Evolutionary conservation across 2,888 invertebrate genomes (phyloP).

Genomic region (Coleophora deauratella): DNA sequence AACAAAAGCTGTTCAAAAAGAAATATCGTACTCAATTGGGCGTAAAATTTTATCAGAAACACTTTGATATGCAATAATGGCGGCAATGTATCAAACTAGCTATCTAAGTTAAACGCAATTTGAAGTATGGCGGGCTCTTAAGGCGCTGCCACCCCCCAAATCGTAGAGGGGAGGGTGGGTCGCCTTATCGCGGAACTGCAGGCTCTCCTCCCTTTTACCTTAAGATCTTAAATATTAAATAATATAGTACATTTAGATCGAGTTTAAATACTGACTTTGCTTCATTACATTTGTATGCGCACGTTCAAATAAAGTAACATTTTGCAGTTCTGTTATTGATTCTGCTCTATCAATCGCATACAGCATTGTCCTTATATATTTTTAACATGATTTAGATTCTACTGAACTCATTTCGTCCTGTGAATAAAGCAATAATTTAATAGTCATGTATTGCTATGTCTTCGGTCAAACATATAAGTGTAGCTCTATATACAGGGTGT

Average conservation of each 20-base stretch:
- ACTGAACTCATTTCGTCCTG: no score
- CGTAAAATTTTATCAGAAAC: slow-evolving; percentile 52
- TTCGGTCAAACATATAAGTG: no score
- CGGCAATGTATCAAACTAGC: slow-evolving; percentile 68
- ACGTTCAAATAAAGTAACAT: slow-evolving; percentile 11
- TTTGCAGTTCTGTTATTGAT: no score
- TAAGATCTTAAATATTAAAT: slow-evolving; percentile 74
- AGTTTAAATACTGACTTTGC: slow-evolving; percentile 45
- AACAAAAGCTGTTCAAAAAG: slow-evolving; percentile 7
- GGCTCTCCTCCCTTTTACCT: slow-evolving; percentile 68
- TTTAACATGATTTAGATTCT: no score
- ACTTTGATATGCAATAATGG: slow-evolving; percentile 70
- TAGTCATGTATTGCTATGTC: no score
- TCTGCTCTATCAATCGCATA: no score
- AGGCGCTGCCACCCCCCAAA: slow-evolving; percentile 56
- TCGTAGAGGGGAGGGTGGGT: slow-evolving; percentile 33
- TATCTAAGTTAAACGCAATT: slow-evolving; percentile 72
- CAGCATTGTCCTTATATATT: no score
- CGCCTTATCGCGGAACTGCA: slow-evolving; percentile 71
- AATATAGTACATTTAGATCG: slow-evolving; percentile 66
- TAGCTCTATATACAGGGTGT: no score
- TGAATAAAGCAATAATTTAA: no score
- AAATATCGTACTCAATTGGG: background rate
- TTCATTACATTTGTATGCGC: slow-evolving; percentile 35
- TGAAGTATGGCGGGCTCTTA: slow-evolving; percentile 70